Conservation (phyloP, 2,113 vertebrate species). For the Bambusicola thoracicus region DNA sequence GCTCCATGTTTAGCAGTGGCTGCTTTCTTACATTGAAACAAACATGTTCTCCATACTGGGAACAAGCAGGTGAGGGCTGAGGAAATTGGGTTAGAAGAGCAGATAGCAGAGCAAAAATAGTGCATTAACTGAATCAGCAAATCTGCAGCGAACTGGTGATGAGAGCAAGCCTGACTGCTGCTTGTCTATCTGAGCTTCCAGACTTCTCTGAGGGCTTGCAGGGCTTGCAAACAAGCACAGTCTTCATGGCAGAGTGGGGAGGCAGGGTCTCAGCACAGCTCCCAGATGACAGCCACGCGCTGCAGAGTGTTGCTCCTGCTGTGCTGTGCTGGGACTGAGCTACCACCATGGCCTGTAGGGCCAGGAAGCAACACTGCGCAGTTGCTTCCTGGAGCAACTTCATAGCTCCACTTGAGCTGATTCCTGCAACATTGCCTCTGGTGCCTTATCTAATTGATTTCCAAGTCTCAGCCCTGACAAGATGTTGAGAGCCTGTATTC, state of each 20-base stretch:
- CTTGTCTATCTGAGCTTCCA: neutral
- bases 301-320: fast-evolving
- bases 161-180: neutral
- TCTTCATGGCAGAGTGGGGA: neutral
- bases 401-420: neutral
- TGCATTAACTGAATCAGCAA: neutral
- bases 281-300: fast-evolving
- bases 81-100: neutral
- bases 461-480: neutral
- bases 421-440: neutral
- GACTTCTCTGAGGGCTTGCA: neutral
- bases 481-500: neutral
- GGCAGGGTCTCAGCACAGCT: neutral
- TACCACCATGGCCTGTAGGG: neutral
- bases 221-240: neutral
- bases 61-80: neutral
- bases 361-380: no score
- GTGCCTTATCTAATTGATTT: neutral
- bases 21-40: neutral
- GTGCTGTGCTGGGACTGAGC: fast-evolving
- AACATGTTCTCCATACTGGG: neutral
- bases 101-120: conserved; percentile 14
- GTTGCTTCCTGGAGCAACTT: neutral
- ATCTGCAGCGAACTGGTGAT: fast-evolving
- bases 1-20: neutral